Base-by-base conservation (phyloP, 2,797 vertebrate genomes). In the Salmo trutta region DNA sequence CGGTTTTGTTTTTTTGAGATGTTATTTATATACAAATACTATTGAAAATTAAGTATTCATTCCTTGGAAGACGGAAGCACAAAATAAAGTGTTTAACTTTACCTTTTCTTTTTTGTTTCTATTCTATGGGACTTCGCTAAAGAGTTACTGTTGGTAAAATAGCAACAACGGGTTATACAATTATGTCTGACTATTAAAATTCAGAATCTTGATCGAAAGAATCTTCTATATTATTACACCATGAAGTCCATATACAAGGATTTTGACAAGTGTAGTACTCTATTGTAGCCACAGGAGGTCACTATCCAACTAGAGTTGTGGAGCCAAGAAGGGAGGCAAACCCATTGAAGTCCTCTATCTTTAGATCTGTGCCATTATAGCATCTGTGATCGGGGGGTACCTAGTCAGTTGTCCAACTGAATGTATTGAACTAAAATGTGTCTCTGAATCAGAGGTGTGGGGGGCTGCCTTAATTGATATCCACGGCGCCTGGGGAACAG, bases 21-120 rank as follows among this genome's bases (percentile, higher is more conserved):
- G 91, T 94, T 94, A 94, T 94, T 93, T 94, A 94, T 94, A 90
- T 86, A 89, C 88, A 89, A 90, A 85, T 90, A 68, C 71, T 75
- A 75, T 89, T 64, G 59, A 91, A 91, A 88, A 82, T 79, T 76
- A 80, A 84, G 83, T 86, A 84, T 86, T 93, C 90, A 90, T 89
- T 91, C 92, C 86, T 92, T 93, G 89, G 88, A 91, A 86, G 84
- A 91, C 85, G 73, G 79, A 90, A 89, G 79, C 86, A 90, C 87
- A 90, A 88, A 94, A 93, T 93, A 93, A 93, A 93, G 87, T 88
- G 84, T 90, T 92, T 72, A 87, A 89, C 82, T 85, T 87, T 59
- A 85, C 73, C 29, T 29, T 10, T 24, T 24, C 0, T 24, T 24
- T 19, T 15, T 70, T 51, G 67, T 21, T 3, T 36, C 3, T 31